Conservation (phyloP, 2,113 vertebrate species). For the Crotalus helleri region DNA sequence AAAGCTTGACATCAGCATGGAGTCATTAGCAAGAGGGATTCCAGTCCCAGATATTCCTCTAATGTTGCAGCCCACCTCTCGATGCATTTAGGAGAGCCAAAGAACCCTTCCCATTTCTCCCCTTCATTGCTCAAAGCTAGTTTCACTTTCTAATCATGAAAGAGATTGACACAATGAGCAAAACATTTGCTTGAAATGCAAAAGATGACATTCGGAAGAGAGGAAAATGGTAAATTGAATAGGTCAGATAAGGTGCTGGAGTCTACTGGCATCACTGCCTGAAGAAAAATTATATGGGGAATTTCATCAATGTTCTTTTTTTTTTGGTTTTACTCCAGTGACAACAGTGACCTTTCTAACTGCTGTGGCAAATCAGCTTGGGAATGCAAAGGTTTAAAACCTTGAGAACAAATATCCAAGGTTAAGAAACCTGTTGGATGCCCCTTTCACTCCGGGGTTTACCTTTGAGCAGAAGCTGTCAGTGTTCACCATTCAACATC, state of each 20-base stretch:
- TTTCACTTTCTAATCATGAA: background rate
- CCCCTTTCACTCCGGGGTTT: background rate
- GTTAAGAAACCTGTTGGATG: background rate
- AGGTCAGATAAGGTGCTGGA: background rate
- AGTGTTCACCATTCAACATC: background rate
- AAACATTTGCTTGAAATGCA: background rate
- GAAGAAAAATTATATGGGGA: background rate
- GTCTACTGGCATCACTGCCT: background rate
- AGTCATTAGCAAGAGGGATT: too few species aligned
- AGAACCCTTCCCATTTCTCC: background rate
- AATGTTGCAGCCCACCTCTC: background rate
- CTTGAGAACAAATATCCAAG: background rate
- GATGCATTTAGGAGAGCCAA: background rate
- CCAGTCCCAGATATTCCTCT: background rate
- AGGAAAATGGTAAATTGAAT: background rate
- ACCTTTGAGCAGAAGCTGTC: background rate
- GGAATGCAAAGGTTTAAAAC: background rate
- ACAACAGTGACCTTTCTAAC: background rate
- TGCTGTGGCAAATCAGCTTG: background rate
- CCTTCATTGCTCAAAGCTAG: background rate
- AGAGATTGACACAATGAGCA: background rate
- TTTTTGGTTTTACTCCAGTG: background rate
- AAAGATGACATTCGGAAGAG: background rate
- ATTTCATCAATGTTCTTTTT: background rate
- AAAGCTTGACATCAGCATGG: background rate